Evolutionary conservation across 2,113 vertebrate species (phyloP), one percentile per base, ranked within the genome.

Genomic region (Cynoglossus semilaevis): DNA sequence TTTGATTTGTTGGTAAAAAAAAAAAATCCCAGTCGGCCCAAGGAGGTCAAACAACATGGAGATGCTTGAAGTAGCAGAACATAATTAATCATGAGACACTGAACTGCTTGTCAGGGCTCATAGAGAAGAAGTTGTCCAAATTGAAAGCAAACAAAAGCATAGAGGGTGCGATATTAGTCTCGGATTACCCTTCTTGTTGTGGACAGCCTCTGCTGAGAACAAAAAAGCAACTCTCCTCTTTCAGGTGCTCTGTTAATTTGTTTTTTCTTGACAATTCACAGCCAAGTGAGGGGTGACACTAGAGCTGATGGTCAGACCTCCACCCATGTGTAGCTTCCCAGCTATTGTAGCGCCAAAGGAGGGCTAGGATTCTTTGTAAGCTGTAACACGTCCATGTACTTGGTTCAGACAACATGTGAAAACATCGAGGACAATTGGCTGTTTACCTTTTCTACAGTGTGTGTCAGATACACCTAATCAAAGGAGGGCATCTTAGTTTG

Each of bases 1-100:
- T 53, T 56, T 34, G 63, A 8, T 46, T 48, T 15, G 42, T 7
- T 54, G 15, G 35, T 71, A 66, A 73, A 81, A 82, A 75, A 63
- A 7, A 57, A 55, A 75, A 58, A 8, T 36, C 0, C 3, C 4
- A 7, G 44, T 2, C n/a, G n/a, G 6, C 71, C 63, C 63, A 66
- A 50, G 15, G 17, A 50, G 66, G 68, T 74, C 41, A 76, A 62
- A 72, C 69, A 62, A n/a, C 15, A 1, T 34, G 0, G 37, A 47
- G 55, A 70, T 9, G 55, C 42, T 66, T 76, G n/a, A 29, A 70
- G 19, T 3, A 14, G 42, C 74, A 67, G 47, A 72, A 61, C 55
- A 56, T 63, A 72, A 69, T 63, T 14, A n/a, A 40, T 44, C 17
- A 5, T 51, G 41, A 47, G 61, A 57, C 72, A 53, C 15, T n/a